Evolutionary conservation across 2,888 invertebrate genomes (phyloP).

Genomic region (Hylaea fasciaria): DNA sequence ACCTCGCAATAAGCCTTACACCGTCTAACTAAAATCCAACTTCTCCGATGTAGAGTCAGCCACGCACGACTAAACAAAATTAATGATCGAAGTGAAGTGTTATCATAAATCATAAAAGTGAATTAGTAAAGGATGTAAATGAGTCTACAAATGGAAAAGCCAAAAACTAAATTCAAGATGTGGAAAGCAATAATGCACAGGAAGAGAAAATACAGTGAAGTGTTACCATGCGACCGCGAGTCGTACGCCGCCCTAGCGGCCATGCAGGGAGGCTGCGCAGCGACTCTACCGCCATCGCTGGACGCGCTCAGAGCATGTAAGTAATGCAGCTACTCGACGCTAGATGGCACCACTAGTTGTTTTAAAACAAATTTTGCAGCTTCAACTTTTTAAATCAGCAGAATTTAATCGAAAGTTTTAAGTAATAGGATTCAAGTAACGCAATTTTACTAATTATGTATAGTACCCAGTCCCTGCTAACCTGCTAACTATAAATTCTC

Average conservation of each 20-base stretch:
- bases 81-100: constrained; percentile 14
- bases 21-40: constrained; percentile 11
- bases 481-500: no score
- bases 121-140: constrained; percentile 51
- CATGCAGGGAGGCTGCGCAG: constrained; percentile 77
- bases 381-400: neutral
- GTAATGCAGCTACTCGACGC: constrained; percentile 69
- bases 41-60: constrained; percentile 4
- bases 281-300: constrained; percentile 81
- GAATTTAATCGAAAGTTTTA: no score
- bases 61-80: constrained; percentile 1
- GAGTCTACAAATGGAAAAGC: constrained; percentile 75
- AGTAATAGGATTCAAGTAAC: no score
- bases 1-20: constrained; percentile 41
- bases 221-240: constrained; percentile 71
- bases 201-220: constrained; percentile 79
- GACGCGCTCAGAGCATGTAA: constrained; percentile 81
- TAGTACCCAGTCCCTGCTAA: no score
- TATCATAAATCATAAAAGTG: constrained; percentile 10
- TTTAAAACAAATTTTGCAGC: neutral
- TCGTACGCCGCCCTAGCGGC: constrained; percentile 79
- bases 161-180: constrained; percentile 72
- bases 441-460: no score
- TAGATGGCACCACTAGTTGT: constrained; percentile 60
- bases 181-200: constrained; percentile 79